Base-by-base conservation (phyloP, 2,888 invertebrate species). In the Ornithoptera priamus region DNA sequence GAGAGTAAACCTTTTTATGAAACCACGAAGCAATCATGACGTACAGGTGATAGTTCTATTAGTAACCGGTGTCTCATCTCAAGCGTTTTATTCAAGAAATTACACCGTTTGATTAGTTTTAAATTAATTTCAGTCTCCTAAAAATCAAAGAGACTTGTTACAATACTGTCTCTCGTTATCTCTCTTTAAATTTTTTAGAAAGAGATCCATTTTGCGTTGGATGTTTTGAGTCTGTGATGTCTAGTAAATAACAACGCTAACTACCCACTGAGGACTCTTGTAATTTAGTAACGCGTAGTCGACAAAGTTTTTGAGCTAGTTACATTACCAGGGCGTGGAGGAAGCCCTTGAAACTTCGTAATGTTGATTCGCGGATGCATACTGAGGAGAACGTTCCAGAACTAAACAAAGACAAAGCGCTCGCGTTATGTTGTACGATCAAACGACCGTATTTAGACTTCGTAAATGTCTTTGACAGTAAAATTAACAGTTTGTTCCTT, bases 291-390 rank as follows among this genome's bases (percentile, higher is more conserved):
- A 18, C 53, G 7, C n/a, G 8, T 6, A n/a, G n/a, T 53, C 53
- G 18, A 53, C 53, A n/a, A 53, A 53, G 53, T 53, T 53, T n/a
- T 53, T 50, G 39, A 50, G 50, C 50, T 50, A 18, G n/a, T 53
- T n/a, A 53, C 53, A 53, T 53, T n/a, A 1, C 15, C 6, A n/a
- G 53, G n/a, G 53, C 10, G n/a, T 2, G 53, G 53, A n/a, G 53
- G 15, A 53, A 53, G 53, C n/a, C 53, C 53, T 58, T 22, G 57
- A 58, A 58, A 58, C 24, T 58, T 58, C 7, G 57, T 58, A 22
- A 58, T 20, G 57, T 24, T n/a, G 57, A 24, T 53, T 22, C 57
- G 57, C 22, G 57, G n/a, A 24, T 58, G 22, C 22, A 58, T 15
- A 58, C 56, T 24, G 57, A 22, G 15, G 57, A 15, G 57, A 58